Conservation (phyloP, 2,797 vertebrate species). For the Sebastes reedi region DNA sequence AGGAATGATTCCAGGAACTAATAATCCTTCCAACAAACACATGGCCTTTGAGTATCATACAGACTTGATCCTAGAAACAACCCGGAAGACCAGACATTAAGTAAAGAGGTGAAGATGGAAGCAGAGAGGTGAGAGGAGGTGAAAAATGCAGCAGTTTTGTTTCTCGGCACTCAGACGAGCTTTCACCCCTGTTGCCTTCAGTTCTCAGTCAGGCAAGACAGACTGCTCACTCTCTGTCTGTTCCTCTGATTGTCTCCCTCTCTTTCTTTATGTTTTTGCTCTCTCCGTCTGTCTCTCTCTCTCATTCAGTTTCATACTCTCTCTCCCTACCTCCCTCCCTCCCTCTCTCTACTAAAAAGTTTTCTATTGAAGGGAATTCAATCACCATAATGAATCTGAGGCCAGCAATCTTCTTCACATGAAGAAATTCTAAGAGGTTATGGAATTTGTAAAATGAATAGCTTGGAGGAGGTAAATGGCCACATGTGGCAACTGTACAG, state of each 20-base stretch:
- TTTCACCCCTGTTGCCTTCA: slow-evolving; percentile 90
- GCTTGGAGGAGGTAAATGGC: slow-evolving; percentile 89
- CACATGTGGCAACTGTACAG: slow-evolving; percentile 68
- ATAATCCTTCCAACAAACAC: neutral
- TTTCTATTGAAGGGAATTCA: slow-evolving; percentile 94
- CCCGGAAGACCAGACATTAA: slow-evolving; percentile 80
- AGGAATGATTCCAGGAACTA: neutral
- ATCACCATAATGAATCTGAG: slow-evolving; percentile 95
- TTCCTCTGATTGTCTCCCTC: slow-evolving; percentile 28
- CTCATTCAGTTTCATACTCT: slow-evolving; percentile 26
- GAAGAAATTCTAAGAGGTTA: slow-evolving; percentile 95
- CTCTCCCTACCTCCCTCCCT: neutral
- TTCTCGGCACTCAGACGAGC: slow-evolving; percentile 90
- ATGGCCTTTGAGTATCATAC: neutral
- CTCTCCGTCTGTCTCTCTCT: neutral
- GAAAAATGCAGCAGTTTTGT: slow-evolving; percentile 72
- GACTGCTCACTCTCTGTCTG: slow-evolving; percentile 17
- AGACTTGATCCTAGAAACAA: slow-evolving; percentile 83
- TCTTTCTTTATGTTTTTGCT: slow-evolving; percentile 30
- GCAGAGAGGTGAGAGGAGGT: slow-evolving; percentile 36
- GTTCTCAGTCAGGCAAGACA: slow-evolving; percentile 80
- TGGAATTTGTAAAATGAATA: slow-evolving; percentile 95
- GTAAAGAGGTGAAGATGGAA: slow-evolving; percentile 53
- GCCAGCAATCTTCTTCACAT: slow-evolving; percentile 91
- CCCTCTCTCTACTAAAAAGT: slow-evolving; percentile 84